phyloP scores from a whole-genome alignment of 1,140 invertebrate species.

The Neodiprion lecontei region DNA sequence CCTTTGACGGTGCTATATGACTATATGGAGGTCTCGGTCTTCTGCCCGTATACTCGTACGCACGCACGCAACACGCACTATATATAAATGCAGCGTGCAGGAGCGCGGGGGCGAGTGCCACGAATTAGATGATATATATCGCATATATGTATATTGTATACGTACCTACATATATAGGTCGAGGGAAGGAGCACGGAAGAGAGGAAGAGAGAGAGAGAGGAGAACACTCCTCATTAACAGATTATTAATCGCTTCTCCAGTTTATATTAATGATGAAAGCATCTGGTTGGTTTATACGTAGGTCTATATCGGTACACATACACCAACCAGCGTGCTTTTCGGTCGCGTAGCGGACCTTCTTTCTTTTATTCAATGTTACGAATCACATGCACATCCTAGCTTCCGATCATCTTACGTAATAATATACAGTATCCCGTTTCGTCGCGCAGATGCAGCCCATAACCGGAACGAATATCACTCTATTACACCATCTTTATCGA shows the following conservation, averaged over 20 bases:
- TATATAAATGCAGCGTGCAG: conserved; percentile 15
- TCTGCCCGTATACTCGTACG: conserved; percentile 8
- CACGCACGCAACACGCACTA: conserved; percentile 31
- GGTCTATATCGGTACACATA: too few relatives aligned
- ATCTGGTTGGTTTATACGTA: conserved; percentile 1
- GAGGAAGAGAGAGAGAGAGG: conserved; percentile 27
- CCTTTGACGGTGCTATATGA: conserved; percentile 43
- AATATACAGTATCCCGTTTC: too few relatives aligned
- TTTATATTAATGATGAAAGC: conserved; percentile 56
- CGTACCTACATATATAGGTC: background rate
- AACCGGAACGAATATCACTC: too few relatives aligned
- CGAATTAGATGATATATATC: too few relatives aligned
- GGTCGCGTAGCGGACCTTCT: background rate
- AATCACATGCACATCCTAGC: too few relatives aligned
- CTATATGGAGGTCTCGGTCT: conserved; percentile 18
- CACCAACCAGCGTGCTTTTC: background rate
- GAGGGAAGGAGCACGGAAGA: conserved; percentile 14
- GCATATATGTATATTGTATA: too few relatives aligned
- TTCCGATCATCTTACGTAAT: too few relatives aligned
- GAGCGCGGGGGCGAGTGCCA: conserved; percentile 5
- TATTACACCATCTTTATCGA: too few relatives aligned
- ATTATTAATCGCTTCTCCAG: conserved; percentile 54
- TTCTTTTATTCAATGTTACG: too few relatives aligned
- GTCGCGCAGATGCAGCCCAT: too few relatives aligned
- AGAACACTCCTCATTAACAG: conserved; percentile 53